These are phyloP conservation scores for Ctenicera cuprea DNA, from an alignment of 2,888 invertebrate species.

Conservation along the genomic window DNA sequence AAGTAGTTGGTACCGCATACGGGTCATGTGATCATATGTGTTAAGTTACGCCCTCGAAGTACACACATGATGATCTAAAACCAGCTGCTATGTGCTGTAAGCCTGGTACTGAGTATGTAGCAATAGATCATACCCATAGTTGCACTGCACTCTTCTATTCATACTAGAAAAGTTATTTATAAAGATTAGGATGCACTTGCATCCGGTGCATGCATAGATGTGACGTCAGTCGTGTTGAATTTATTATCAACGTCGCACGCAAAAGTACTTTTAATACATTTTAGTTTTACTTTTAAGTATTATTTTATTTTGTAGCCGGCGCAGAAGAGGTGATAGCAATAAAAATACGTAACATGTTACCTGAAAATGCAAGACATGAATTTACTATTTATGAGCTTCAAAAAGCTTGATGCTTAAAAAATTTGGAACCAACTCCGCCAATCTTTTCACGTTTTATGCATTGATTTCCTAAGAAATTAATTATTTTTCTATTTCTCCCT, in stretches of 20 bases:
- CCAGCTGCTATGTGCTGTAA: conserved; percentile 39
- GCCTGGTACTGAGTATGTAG: conserved; percentile 70
- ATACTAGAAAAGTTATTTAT: conserved; percentile 40
- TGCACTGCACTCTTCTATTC: conserved; percentile 43
- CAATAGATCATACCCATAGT: conserved; percentile 69
- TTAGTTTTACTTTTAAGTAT: not conserved
- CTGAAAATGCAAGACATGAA: too few species aligned
- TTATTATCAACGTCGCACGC: not conserved
- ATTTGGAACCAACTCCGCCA: too few species aligned
- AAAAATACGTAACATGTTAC: not conserved
- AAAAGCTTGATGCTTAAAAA: too few species aligned
- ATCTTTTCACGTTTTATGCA: too few species aligned
- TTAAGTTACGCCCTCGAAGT: conserved; percentile 57
- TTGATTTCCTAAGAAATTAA: too few species aligned
- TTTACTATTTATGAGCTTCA: too few species aligned
- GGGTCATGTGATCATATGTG: conserved; percentile 55
- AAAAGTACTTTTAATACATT: not conserved
- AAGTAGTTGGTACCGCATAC: conserved; percentile 49
- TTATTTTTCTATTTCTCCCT: too few species aligned
- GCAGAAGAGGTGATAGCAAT: not conserved
- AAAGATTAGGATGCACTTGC: conserved; percentile 37
- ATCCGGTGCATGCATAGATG: conserved; percentile 16
- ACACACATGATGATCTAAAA: conserved; percentile 48
- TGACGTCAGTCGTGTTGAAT: not conserved
- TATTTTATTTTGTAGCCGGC: not conserved